A percentile compares a stretch with the other conserved stretches of the same genome.
Conservation (phyloP, 1,140 invertebrate genomes). For the Sitophilus oryzae region DNA sequence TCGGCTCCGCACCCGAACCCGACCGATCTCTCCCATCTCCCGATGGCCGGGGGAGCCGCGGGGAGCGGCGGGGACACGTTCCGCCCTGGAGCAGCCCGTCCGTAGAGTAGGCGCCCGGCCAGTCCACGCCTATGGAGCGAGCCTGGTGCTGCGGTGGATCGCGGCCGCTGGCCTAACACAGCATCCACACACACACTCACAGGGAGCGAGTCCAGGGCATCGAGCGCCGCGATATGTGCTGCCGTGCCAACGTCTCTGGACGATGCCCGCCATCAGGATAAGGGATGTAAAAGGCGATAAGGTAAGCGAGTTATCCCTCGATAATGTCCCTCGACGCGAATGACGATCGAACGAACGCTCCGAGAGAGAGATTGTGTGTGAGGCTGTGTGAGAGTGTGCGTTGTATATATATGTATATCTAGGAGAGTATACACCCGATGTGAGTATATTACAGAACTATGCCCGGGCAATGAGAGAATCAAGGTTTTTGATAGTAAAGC, state of each 20-base stretch:
- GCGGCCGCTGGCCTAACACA: too few species aligned
- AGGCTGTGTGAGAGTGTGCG: not conserved
- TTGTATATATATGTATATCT: not conserved
- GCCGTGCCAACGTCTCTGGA: constrained; percentile 34
- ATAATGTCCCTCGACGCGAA: not conserved
- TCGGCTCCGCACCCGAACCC: not conserved
- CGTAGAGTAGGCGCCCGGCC: constrained; percentile 41
- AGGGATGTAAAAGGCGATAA: constrained; percentile 37
- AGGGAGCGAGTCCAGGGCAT: constrained; percentile 22
- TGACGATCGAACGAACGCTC: not conserved
- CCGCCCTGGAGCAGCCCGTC: constrained; percentile 31
- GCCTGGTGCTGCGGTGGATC: too few species aligned
- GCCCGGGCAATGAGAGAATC: not conserved
- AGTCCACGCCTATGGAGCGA: constrained; percentile 45
- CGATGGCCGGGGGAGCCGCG: not conserved
- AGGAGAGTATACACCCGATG: not conserved
- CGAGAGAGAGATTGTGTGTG: not conserved
- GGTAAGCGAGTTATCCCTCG: constrained; percentile 1
- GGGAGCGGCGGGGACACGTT: constrained; percentile 17
- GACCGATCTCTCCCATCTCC: not conserved
- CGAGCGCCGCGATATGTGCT: constrained; percentile 36
- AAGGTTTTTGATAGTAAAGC: not conserved
- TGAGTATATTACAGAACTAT: not conserved
- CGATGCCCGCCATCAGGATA: too few species aligned
- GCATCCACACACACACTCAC: constrained; percentile 34